Conservation (phyloP, 2,888 invertebrate genomes). For the Seira sanloemensis region DNA sequence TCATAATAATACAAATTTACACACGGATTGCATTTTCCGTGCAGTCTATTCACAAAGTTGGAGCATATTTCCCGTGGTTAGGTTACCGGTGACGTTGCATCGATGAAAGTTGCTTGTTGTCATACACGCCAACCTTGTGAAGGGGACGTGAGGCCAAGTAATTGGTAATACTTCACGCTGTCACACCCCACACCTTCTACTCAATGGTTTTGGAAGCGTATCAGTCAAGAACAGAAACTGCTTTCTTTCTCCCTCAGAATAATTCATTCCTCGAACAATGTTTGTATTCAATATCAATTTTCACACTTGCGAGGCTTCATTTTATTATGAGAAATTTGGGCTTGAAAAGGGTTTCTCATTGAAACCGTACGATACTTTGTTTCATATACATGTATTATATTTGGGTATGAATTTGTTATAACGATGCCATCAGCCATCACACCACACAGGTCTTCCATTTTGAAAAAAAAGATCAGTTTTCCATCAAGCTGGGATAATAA, state of each 20-base stretch:
- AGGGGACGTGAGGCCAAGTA: not conserved
- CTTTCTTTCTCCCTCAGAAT: not conserved
- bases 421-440: too few species aligned
- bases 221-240: constrained; percentile 14
- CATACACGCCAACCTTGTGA: not conserved
- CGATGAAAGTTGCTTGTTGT: not conserved
- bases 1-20: not conserved
- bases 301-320: constrained; percentile 34
- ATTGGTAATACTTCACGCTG: constrained; percentile 41
- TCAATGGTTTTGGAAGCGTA: not conserved
- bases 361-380: constrained; percentile 2
- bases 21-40: not conserved
- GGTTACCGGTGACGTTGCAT: not conserved
- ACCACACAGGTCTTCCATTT: too few species aligned
- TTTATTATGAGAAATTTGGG: not conserved
- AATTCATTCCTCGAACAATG: constrained; percentile 18
- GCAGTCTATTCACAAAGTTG: not conserved
- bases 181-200: constrained; percentile 34
- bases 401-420: too few species aligned
- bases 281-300: constrained; percentile 28
- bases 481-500: too few species aligned
- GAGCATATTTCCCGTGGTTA: not conserved
- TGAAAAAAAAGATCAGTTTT: too few species aligned
- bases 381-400: too few species aligned
- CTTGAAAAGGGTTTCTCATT: not conserved